Percentiles rank a stretch among this genome's conserved stretches.
Evolutionary conservation across 2,888 invertebrate genomes (phyloP).

Genomic region (Venustoraphidia nigricollis): DNA sequence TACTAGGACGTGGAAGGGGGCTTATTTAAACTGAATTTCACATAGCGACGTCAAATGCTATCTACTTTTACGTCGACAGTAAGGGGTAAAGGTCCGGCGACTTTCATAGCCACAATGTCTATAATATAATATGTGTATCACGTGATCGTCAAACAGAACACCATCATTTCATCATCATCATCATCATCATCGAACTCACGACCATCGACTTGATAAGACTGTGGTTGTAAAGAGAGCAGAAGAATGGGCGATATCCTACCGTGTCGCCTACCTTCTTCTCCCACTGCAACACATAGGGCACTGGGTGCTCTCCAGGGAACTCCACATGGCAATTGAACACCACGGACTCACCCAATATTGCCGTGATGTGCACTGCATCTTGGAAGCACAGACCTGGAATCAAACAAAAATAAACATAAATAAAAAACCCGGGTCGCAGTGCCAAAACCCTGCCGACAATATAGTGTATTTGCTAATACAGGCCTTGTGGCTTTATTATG

Average conservation of each 20-base stretch:
- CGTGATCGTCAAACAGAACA: slow-evolving; percentile 5
- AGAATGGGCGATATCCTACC: slow-evolving; percentile 63
- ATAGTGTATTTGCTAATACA: too few relatives aligned
- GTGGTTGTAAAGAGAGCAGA: slow-evolving; percentile 33
- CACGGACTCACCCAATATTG: slow-evolving; percentile 92
- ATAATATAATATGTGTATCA: too few relatives aligned
- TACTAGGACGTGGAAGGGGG: too few relatives aligned
- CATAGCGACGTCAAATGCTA: too few relatives aligned
- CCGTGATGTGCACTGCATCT: slow-evolving; percentile 93
- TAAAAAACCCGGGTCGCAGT: too few relatives aligned
- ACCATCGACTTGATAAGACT: slow-evolving; percentile 9
- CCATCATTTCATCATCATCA: slow-evolving; percentile 8
- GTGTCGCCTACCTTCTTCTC: slow-evolving; percentile 97
- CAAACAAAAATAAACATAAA: slow-evolving; percentile 12
- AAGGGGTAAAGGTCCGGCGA: too few relatives aligned
- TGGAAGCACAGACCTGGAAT: slow-evolving; percentile 56
- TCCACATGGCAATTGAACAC: slow-evolving; percentile 97
- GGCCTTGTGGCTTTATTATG: too few relatives aligned
- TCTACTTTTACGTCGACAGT: too few relatives aligned
- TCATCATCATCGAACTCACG: slow-evolving; percentile 10
- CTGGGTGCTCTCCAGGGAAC: slow-evolving; percentile 88
- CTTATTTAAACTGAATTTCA: too few relatives aligned
- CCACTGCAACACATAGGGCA: slow-evolving; percentile 97
- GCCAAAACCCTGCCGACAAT: too few relatives aligned
- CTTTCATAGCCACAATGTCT: too few relatives aligned